A percentile compares a stretch with the other conserved stretches of the same genome.
These are phyloP conservation scores for Nycticebus coucang DNA, from an alignment of 2,113 vertebrate species.

Conservation along the genomic window DNA sequence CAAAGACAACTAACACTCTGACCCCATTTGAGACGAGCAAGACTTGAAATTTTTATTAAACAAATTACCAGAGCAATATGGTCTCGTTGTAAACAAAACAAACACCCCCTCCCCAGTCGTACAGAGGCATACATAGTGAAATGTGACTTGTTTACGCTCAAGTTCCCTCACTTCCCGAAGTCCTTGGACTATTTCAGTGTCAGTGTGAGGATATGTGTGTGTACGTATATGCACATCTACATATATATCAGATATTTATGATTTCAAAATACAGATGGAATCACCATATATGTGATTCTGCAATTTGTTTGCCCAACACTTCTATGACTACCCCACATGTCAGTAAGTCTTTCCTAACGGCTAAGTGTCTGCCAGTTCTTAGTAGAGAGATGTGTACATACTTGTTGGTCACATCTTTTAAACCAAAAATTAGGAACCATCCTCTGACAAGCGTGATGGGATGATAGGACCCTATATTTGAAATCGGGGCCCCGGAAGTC, in stretches of 20 bases:
- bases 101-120: not conserved
- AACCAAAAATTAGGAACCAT: not conserved
- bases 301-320: not conserved
- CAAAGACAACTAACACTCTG: not conserved
- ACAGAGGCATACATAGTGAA: not conserved
- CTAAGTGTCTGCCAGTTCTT: not conserved
- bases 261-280: not conserved
- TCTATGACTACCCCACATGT: not conserved
- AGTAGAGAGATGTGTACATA: not conserved
- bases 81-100: not conserved
- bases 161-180: too few relatives aligned
- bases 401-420: not conserved
- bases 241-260: rapidly evolving
- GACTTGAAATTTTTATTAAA: slow-evolving; percentile 41
- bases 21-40: slow-evolving; percentile 15
- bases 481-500: not conserved
- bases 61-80: not conserved
- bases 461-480: not conserved
- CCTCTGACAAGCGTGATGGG: not conserved
- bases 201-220: not conserved
- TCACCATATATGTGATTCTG: not conserved
- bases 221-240: rapidly evolving
- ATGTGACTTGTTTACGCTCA: not conserved
- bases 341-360: not conserved
- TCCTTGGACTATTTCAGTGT: not conserved